Percentiles rank a stretch among this genome's conserved stretches.
Conservation (phyloP, 2,797 vertebrate genomes). For the Bryconaethiops microstoma region DNA sequence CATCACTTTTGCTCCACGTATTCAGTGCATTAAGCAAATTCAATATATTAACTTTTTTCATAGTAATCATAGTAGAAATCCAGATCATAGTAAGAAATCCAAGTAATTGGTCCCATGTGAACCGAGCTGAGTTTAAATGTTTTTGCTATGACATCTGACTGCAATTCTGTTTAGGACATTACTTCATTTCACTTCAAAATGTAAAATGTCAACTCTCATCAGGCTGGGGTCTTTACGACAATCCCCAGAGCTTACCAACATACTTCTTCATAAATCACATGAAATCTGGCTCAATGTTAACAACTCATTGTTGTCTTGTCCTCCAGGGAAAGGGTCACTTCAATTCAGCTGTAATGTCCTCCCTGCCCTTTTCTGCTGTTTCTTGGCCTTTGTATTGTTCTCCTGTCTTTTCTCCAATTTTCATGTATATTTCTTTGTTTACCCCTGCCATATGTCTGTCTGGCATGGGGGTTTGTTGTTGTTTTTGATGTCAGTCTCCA, state of each 20-base stretch:
- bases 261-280: background rate
- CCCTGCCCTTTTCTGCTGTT: no score
- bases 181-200: background rate
- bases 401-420: no score
- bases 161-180: background rate
- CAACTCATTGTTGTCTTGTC: background rate
- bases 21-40: background rate
- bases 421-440: no score
- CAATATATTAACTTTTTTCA: background rate
- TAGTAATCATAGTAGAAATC: no score
- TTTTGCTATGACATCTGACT: background rate
- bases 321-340: no score
- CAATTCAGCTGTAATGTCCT: background rate
- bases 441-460: no score
- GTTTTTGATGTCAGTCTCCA: no score
- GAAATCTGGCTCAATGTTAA: background rate
- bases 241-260: background rate
- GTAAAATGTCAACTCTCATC: slow-evolving; percentile 4
- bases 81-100: background rate
- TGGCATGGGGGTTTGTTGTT: no score
- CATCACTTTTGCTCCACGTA: no score
- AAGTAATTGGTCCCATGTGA: no score
- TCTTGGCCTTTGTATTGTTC: no score
- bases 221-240: background rate
- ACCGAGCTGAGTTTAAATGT: no score